Conservation (phyloP, 2,888 invertebrate species). For the Phyto melanocephala region DNA sequence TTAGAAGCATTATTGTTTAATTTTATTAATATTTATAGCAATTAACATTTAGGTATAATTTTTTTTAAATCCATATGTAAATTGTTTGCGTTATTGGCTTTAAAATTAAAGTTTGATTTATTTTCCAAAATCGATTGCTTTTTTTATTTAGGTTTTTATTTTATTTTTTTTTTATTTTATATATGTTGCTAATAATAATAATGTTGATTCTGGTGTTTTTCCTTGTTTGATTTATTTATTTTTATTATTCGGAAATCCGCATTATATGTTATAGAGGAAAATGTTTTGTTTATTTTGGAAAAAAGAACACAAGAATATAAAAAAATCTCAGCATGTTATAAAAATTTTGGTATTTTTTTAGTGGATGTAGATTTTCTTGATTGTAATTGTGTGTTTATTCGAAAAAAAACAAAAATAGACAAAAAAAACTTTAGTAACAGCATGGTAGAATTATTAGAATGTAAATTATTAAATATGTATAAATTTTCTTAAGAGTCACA, state of each 20-base stretch:
- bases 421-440: background rate
- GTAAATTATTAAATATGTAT: no score
- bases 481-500: no score
- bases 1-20: slow-evolving; percentile 2
- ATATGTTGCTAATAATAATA: background rate
- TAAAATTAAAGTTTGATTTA: slow-evolving; percentile 26
- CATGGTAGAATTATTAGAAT: no score
- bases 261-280: background rate
- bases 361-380: slow-evolving; percentile 3
- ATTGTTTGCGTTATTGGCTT: background rate
- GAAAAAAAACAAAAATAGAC: background rate
- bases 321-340: slow-evolving; percentile 5
- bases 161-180: background rate
- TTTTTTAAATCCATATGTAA: background rate
- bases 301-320: background rate
- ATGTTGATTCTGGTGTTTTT: slow-evolving; percentile 11
- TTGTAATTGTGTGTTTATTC: background rate
- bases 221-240: slow-evolving; percentile 1
- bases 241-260: slow-evolving; percentile 36
- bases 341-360: background rate
- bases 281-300: slow-evolving; percentile 27
- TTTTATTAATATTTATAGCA: background rate
- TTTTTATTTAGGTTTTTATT: no score
- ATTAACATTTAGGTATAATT: slow-evolving; percentile 4
- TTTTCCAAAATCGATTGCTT: no score